Conservation (phyloP, 1,140 invertebrate species). For the Octopus sinensis region DNA sequence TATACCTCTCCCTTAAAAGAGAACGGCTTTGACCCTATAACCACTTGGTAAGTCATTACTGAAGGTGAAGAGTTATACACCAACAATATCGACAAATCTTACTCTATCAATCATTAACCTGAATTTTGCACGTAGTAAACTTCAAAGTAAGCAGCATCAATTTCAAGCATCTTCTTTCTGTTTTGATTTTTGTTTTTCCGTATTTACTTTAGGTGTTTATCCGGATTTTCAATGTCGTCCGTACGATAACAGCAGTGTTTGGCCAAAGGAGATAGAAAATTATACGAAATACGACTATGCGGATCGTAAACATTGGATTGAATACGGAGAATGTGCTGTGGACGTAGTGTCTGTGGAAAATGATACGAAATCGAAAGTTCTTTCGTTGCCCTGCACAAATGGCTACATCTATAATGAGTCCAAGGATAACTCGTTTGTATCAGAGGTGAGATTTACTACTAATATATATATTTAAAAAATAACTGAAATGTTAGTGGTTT, state of each 20-base stretch:
- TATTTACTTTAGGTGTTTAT: slow-evolving; percentile 5
- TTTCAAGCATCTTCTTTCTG: not conserved
- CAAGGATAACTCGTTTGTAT: slow-evolving; percentile 24
- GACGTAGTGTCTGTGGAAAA: not conserved
- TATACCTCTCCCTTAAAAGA: too few species aligned
- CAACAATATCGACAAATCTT: too few species aligned
- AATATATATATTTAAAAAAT: too few species aligned
- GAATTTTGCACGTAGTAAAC: too few species aligned
- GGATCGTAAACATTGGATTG: not conserved
- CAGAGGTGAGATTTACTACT: slow-evolving; percentile 23
- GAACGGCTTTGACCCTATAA: too few species aligned
- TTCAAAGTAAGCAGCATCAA: too few species aligned
- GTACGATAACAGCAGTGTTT: not conserved
- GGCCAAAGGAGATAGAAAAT: not conserved
- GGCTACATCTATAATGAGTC: slow-evolving; percentile 25
- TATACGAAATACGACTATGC: not conserved
- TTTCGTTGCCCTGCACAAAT: slow-evolving; percentile 14
- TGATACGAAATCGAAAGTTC: not conserved
- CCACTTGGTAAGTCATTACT: too few species aligned
- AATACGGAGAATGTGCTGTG: slow-evolving; percentile 14
- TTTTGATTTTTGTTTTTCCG: not conserved
- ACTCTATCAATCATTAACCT: too few species aligned
- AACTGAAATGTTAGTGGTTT: too few species aligned
- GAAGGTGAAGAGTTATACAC: too few species aligned
- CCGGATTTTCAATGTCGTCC: slow-evolving; percentile 7